Base-by-base conservation (phyloP, 2,797 vertebrate species). In the Anabas testudineus region DNA sequence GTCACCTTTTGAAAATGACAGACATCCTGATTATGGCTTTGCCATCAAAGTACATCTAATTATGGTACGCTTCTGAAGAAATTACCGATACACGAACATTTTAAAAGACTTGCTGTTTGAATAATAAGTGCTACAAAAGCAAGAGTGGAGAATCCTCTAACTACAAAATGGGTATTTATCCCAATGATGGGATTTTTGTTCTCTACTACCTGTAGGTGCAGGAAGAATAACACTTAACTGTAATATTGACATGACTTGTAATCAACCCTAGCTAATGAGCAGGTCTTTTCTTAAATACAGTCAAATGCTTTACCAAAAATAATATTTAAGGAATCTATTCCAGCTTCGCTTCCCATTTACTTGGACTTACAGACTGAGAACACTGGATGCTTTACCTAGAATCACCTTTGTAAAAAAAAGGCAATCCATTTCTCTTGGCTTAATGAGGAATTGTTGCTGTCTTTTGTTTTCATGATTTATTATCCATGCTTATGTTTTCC, bases 381-480 rank as follows among this genome's bases (percentile, higher is more conserved):
- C 30, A 71, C 26, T 10, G 34, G 24, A 36, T 4, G 10, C 24
- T 37, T 67, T 16, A 36, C 16, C n/a, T 61, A 41, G 67, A 56
- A 52, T 47, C 24, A 34, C 24, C 22, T 32, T 42, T 47, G 12
- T 54, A 34, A 57, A 57, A 58, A 26, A 13, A 14, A 28, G 5
- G 26, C n/a, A n/a, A 9, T 47, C 18, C 8, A 45, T 56, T 12
- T 30, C n/a, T 53, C 19, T 43, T 30, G 53, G 42, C 39, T 70
- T 64, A 60, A 67, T 49, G 46, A 67, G 58, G 45, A 57, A 70
- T 28, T 10, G 48, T 61, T 30, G 28, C 52, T 48, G 46, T 51
- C 22, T 57, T 51, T 62, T 73, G 36, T 80, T 65, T 42, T 2
- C 45, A 15, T 74, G 74, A 82, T 82, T 82, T 67, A 77, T 76